Conservation (phyloP, 2,888 invertebrate species). For the Boloria euphrosyne region DNA sequence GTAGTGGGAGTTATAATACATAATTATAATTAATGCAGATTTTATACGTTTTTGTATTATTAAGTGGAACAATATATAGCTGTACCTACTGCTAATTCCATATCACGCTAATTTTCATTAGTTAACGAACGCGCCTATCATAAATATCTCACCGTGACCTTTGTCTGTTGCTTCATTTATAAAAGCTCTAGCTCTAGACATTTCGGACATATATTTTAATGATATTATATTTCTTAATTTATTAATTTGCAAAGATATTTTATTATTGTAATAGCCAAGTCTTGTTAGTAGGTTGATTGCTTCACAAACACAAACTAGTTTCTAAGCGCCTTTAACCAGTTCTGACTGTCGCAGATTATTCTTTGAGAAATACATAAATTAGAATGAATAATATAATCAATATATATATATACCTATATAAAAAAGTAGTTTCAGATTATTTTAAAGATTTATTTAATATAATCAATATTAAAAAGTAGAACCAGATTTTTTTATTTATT, state of each 20-base stretch:
- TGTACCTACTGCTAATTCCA: slow-evolving; percentile 40
- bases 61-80: not conserved
- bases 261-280: slow-evolving; percentile 4
- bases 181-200: slow-evolving; percentile 5
- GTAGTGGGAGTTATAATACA: too few relatives aligned
- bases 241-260: slow-evolving; percentile 21
- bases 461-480: too few relatives aligned
- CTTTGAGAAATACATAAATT: slow-evolving; percentile 23
- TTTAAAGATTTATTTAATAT: too few relatives aligned
- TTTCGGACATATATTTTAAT: not conserved
- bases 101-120: slow-evolving; percentile 70
- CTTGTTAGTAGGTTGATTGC: slow-evolving; percentile 25
- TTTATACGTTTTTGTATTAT: too few relatives aligned
- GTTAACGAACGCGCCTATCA: slow-evolving; percentile 57
- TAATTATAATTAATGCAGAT: too few relatives aligned
- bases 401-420: not conserved
- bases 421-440: too few relatives aligned
- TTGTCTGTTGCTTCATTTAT: slow-evolving; percentile 27
- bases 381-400: slow-evolving; percentile 3
- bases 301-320: slow-evolving; percentile 30
- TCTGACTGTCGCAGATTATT: slow-evolving; percentile 23
- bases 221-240: slow-evolving; percentile 3
- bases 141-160: slow-evolving; percentile 28
- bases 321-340: slow-evolving; percentile 30
- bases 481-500: too few relatives aligned